Conservation (phyloP, 2,888 invertebrate species). For the Galerucella calmariensis region DNA sequence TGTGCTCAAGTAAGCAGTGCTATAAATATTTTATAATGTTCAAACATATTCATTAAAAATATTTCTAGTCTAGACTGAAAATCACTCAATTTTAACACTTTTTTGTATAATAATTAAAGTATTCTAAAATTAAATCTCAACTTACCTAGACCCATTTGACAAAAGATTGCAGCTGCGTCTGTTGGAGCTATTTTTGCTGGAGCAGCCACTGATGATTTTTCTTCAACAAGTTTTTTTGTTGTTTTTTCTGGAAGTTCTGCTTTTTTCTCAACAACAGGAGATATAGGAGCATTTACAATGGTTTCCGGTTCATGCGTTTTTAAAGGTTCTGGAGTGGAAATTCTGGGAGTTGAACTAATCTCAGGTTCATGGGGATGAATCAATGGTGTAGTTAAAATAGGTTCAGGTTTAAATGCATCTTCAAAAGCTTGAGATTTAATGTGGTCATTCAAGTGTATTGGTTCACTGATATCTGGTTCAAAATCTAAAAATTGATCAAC, state of each 20-base stretch:
- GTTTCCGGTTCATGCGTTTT: conserved; percentile 21
- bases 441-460: neutral
- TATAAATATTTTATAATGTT: too few species aligned
- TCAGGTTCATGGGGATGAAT: conserved; percentile 14
- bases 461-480: conserved; percentile 41
- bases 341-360: neutral
- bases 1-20: too few species aligned
- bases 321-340: conserved; percentile 12
- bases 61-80: too few species aligned
- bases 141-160: conserved; percentile 80
- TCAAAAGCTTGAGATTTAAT: conserved; percentile 10
- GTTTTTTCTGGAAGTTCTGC: conserved; percentile 37
- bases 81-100: too few species aligned
- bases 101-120: too few species aligned
- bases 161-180: conserved; percentile 77
- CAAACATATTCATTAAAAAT: too few species aligned
- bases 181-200: conserved; percentile 63
- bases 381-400: conserved; percentile 36
- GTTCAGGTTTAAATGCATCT: conserved; percentile 32
- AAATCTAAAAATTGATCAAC: conserved; percentile 39
- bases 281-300: conserved; percentile 21
- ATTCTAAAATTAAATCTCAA: neutral
- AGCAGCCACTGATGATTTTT: conserved; percentile 28
- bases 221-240: conserved; percentile 44
- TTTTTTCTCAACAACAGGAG: conserved; percentile 22